Evolutionary conservation across 2,888 invertebrate genomes (phyloP).

Genomic region (Zygogramma bicolorata): DNA sequence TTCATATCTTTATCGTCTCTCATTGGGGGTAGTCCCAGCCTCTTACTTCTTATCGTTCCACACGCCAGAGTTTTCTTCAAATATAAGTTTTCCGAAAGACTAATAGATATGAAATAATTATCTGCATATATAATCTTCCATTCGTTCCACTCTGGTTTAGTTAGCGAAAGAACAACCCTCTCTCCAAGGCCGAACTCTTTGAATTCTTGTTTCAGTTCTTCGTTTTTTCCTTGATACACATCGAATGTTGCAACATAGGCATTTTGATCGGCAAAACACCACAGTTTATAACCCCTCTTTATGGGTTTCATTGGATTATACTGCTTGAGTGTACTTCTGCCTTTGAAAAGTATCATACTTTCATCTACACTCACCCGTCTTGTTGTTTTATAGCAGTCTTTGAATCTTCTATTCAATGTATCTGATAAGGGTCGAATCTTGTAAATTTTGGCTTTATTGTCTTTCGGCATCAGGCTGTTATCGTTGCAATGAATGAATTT

Average conservation of each 20-base stretch:
- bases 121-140: conserved; percentile 29
- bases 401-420: too few species aligned
- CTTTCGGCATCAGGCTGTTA: neutral
- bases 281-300: conserved; percentile 48
- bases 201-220: conserved; percentile 36
- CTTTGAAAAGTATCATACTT: conserved; percentile 45
- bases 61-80: conserved; percentile 30
- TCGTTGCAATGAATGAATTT: conserved; percentile 34
- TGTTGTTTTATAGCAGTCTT: too few species aligned
- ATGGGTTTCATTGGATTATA: conserved; percentile 50
- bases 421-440: too few species aligned
- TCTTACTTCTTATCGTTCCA: conserved; percentile 15
- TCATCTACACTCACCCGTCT: conserved; percentile 40
- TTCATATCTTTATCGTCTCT: too few species aligned
- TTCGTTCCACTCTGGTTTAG: conserved; percentile 32
- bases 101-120: conserved; percentile 30
- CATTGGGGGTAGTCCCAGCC: neutral
- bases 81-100: conserved; percentile 24
- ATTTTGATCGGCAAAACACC: conserved; percentile 41
- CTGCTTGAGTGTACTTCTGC: conserved; percentile 41
- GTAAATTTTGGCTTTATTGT: neutral
- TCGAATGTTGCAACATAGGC: too few species aligned
- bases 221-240: conserved; percentile 49
- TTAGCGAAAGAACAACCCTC: conserved; percentile 43
- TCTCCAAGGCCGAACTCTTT: conserved; percentile 45